A percentile compares a stretch with the other conserved stretches of the same genome.
phyloP scores from a whole-genome alignment of 2,113 vertebrate species.

The Vulpes ferrilata region DNA sequence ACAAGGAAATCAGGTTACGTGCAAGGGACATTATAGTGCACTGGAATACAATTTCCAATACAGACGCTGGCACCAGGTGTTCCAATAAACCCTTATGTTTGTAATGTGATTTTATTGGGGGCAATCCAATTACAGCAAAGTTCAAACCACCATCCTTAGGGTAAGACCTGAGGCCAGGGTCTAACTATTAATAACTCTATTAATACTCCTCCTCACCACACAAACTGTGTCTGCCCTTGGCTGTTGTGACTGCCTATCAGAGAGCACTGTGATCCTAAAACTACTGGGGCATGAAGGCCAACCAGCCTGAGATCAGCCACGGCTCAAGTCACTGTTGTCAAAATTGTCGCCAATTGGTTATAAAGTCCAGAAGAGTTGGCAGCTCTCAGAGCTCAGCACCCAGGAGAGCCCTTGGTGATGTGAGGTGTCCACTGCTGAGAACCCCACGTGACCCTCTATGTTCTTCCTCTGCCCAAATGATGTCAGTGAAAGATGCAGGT shows the following conservation, averaged over 20 bases:
- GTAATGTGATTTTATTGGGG: constrained; percentile 71
- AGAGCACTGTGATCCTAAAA: not conserved
- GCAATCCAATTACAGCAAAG: constrained; percentile 71
- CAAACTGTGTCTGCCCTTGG: not conserved
- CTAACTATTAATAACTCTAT: constrained; percentile 69
- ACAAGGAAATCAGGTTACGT: constrained; percentile 42
- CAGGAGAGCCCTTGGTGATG: accelerated
- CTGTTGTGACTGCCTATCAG: not conserved
- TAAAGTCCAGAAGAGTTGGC: not conserved
- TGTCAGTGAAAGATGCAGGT: no score
- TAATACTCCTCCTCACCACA: constrained; percentile 39
- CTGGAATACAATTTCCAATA: constrained; percentile 19
- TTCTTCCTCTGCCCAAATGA: not conserved
- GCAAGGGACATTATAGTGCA: not conserved
- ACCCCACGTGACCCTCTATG: not conserved
- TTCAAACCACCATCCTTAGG: constrained; percentile 64
- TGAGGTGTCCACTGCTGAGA: not conserved
- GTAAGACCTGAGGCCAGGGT: constrained; percentile 43
- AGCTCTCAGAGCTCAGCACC: not conserved
- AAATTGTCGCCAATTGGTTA: not conserved
- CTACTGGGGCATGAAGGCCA: not conserved
- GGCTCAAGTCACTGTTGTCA: not conserved
- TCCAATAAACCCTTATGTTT: constrained; percentile 70
- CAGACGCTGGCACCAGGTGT: constrained; percentile 68
- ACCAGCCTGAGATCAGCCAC: not conserved